Percentiles rank a stretch among this genome's conserved stretches.
Evolutionary conservation across 2,888 invertebrate species (phyloP).

Genomic region (Sinelater perroti): DNA sequence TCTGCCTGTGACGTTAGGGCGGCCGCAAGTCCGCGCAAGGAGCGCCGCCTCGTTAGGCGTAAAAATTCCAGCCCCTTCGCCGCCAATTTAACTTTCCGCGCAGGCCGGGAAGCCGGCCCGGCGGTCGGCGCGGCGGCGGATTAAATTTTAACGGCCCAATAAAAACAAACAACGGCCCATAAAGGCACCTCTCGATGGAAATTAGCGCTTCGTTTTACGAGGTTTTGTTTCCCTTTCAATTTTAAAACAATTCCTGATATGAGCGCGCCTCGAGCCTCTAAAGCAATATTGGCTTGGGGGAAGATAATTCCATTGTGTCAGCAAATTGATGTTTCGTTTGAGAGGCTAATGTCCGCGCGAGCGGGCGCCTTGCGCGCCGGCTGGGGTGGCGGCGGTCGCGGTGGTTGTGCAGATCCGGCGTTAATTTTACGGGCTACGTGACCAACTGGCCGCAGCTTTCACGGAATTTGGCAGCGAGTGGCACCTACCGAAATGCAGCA

Average conservation of each 20-base stretch:
- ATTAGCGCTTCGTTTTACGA: conserved; percentile 23
- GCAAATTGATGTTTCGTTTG: conserved; percentile 10
- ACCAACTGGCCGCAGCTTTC: conserved; percentile 12
- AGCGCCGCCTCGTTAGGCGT: conserved; percentile 1
- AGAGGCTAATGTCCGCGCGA: conserved; percentile 1
- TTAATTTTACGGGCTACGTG: conserved; percentile 15
- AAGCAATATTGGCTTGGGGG: conserved; percentile 12
- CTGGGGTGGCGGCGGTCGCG: not conserved
- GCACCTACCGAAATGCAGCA: conserved; percentile 19
- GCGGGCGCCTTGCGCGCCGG: not conserved
- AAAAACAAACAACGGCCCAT: conserved; percentile 29
- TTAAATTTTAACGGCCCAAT: conserved; percentile 30
- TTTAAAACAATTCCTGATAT: conserved; percentile 18
- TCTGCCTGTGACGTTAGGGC: conserved; percentile 16
- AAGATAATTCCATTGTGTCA: conserved; percentile 11
- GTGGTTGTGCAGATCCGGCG: no score
- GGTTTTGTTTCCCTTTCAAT: conserved; percentile 17
- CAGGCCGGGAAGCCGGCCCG: not conserved
- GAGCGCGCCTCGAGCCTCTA: conserved; percentile 10
- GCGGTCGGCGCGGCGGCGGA: conserved; percentile 17
- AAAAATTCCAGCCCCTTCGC: conserved; percentile 9
- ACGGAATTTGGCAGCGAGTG: conserved; percentile 12
- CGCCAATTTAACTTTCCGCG: conserved; percentile 1
- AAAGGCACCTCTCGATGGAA: conserved; percentile 27
- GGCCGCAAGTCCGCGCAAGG: conserved; percentile 12